These are phyloP conservation scores for Telmatherina bonti DNA, from an alignment of 2,797 vertebrate genomes.

Conservation along the genomic window DNA sequence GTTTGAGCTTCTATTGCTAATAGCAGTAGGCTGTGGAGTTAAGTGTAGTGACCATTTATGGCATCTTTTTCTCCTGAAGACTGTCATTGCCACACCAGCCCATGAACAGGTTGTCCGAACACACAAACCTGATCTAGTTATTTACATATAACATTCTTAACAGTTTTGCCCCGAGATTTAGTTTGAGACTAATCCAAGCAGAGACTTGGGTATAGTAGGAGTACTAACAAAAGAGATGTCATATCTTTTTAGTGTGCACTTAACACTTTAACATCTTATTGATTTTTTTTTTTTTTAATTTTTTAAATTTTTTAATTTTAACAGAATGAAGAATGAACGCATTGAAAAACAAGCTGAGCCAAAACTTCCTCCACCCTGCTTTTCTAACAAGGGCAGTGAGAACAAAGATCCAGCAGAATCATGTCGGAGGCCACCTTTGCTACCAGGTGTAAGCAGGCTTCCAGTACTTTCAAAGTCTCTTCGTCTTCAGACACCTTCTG, in stretches of 20 bases:
- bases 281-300: not conserved
- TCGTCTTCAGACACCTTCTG: constrained; percentile 51
- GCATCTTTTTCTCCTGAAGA: not conserved
- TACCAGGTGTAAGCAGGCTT: constrained; percentile 73
- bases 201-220: not conserved
- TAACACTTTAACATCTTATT: no score
- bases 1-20: no score
- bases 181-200: not conserved
- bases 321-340: constrained; percentile 72
- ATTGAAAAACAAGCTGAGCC: constrained; percentile 58
- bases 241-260: not conserved
- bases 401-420: constrained; percentile 74
- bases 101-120: not conserved
- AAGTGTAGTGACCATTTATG: no score
- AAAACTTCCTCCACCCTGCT: constrained; percentile 38
- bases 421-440: constrained; percentile 43
- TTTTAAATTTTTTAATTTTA: no score
- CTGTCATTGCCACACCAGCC: not conserved
- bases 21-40: no score
- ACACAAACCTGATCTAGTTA: not conserved
- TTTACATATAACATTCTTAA: no score
- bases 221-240: not conserved
- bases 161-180: not conserved
- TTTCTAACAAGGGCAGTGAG: constrained; percentile 61
- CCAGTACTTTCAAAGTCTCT: constrained; percentile 81